Base-by-base conservation (phyloP, 2,888 invertebrate genomes). In the Phania funesta region DNA sequence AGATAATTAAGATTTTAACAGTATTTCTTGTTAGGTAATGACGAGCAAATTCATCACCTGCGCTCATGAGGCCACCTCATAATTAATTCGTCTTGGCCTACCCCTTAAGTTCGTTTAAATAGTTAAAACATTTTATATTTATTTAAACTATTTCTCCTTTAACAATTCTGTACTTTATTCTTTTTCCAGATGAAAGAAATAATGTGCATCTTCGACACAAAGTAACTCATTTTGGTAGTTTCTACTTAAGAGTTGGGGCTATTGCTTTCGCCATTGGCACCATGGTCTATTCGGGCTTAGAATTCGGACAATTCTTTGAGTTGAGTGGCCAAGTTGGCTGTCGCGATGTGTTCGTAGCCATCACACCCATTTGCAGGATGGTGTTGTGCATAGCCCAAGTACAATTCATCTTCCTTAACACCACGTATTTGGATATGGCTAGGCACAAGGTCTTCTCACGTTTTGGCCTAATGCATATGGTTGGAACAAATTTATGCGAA, bases 321-420 rank as follows among this genome's bases (percentile, higher is more conserved):
- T 91, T 94, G 87, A 93, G 93, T 68, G 92, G 92, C 18, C 87
- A 88, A 84, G 91, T 93, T 2, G 91, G 92, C 24, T 96, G 96
- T 87, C 92, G 93, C 44, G 94, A 94, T 83, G 91, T 94, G 3
- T 91, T 93, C 26, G 90, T 93, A 0, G 96, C 95, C n/a, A 92
- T 97, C 65, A 96, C 96, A 16, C 97, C 98, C 0, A 94, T 95
- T 0, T 93, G 96, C 20, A 93, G 97, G 68, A 95, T 97, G 93
- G 91, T 95, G 16, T 93, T 98, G 86, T 97, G 97, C 75, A 94
- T 98, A 81, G 93, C 95, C 52, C 98, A 98, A 92, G 96, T 98
- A 92, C 97, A 98, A 90, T 98, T 98, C 90, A 96, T 98, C 86
- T 98, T 98, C 90, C 93, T 98, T 46, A 97, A 97, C 87, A 96